Percentiles rank a stretch among this genome's conserved stretches.
Conservation (phyloP, 2,113 vertebrate genomes). For the Ahaetulla prasina region DNA sequence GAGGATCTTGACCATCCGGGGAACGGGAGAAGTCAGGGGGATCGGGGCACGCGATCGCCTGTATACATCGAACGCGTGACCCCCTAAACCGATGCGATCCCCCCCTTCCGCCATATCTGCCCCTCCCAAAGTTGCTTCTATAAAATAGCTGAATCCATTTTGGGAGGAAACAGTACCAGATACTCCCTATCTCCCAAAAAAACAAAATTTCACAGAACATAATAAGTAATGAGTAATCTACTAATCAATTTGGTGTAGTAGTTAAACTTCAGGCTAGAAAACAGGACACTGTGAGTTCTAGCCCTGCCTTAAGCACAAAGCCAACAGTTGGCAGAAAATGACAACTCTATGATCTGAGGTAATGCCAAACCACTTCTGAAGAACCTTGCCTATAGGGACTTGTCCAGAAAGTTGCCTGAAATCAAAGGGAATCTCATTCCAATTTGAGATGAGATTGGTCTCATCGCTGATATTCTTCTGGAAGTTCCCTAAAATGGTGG, state of each 20-base stretch:
- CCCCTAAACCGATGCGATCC: too few relatives aligned
- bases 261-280: not conserved
- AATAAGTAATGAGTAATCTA: not conserved
- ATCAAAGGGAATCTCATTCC: not conserved
- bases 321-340: too few relatives aligned
- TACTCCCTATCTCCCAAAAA: slow-evolving; percentile 12
- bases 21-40: too few relatives aligned
- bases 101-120: too few relatives aligned
- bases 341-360: not conserved
- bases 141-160: not conserved
- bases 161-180: not conserved
- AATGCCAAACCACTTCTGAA: not conserved
- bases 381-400: not conserved
- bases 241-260: not conserved
- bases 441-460: not conserved
- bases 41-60: too few relatives aligned
- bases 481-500: not conserved
- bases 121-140: not conserved
- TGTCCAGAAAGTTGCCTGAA: not conserved
- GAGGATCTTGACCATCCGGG: too few relatives aligned
- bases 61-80: too few relatives aligned
- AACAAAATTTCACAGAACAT: not conserved
- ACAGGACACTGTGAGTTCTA: not conserved
- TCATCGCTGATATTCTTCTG: not conserved
- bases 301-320: not conserved